Evolutionary conservation across 2,113 vertebrate genomes (phyloP).

Genomic region (Lophius piscatorius): DNA sequence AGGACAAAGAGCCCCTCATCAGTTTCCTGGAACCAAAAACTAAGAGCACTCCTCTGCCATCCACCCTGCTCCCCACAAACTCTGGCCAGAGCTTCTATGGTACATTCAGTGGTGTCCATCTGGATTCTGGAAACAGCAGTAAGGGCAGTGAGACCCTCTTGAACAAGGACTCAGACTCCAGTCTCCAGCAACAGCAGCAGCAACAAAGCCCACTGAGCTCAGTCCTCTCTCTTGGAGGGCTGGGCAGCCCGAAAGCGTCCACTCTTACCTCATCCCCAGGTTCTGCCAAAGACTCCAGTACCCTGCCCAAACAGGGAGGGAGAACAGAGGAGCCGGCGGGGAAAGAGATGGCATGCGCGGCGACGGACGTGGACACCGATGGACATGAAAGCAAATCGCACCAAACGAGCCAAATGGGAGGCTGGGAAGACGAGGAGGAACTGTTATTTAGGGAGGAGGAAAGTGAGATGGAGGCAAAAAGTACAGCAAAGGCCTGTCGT

Average conservation of each 20-base stretch:
- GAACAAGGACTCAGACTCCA: slow-evolving; percentile 81
- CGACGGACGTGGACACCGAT: slow-evolving; percentile 81
- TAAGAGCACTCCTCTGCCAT: slow-evolving; percentile 92
- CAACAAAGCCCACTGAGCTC: slow-evolving; percentile 78
- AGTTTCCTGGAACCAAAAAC: slow-evolving; percentile 99
- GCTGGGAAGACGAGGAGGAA: slow-evolving; percentile 89
- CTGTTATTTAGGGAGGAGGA: slow-evolving; percentile 90
- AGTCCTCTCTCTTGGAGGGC: slow-evolving; percentile 90
- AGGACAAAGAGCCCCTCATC: slow-evolving; percentile 99
- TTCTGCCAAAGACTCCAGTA: slow-evolving; percentile 90
- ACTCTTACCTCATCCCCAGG: slow-evolving; percentile 93
- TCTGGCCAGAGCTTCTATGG: slow-evolving; percentile 98
- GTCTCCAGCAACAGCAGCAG: slow-evolving; percentile 79
- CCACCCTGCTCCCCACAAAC: slow-evolving; percentile 90
- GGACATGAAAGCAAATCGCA: slow-evolving; percentile 72
- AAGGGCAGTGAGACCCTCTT: slow-evolving; percentile 71
- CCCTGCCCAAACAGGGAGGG: slow-evolving; percentile 80
- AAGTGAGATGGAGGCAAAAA: slow-evolving; percentile 86
- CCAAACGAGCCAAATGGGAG: slow-evolving; percentile 78
- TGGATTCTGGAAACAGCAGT: slow-evolving; percentile 87
- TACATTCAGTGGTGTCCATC: slow-evolving; percentile 97
- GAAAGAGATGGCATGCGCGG: slow-evolving; percentile 82
- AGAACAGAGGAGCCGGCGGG: slow-evolving; percentile 81
- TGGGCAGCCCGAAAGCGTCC: slow-evolving; percentile 86
- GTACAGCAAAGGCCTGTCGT: slow-evolving; percentile 83